Percentiles rank a stretch among this genome's conserved stretches.
These are phyloP conservation scores for Otis tarda DNA, from an alignment of 2,113 vertebrate species.

Conservation along the genomic window DNA sequence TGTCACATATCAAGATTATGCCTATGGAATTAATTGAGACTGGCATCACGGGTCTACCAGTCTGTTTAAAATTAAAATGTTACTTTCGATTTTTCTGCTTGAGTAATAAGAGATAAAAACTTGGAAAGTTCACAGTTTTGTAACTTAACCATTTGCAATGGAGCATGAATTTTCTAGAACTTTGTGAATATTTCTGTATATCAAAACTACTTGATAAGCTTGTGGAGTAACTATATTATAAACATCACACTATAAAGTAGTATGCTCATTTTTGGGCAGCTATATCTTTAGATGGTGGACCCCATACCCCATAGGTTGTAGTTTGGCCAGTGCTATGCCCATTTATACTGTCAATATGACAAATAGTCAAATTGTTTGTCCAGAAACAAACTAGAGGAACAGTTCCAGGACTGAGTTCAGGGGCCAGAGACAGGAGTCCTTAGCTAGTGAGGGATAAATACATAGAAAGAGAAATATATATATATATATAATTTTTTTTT, in stretches of 20 bases:
- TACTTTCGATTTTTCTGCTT: background rate
- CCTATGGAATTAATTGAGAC: background rate
- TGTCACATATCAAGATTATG: background rate
- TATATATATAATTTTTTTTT: background rate
- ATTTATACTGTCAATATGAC: background rate
- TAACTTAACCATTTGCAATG: background rate
- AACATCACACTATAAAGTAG: background rate
- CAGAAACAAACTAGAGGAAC: background rate
- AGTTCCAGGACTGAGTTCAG: background rate
- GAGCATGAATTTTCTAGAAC: background rate
- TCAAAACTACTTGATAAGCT: background rate
- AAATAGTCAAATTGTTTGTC: fast-evolving
- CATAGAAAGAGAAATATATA: background rate
- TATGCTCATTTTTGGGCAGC: background rate
- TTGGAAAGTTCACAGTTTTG: background rate
- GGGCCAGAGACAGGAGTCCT: background rate
- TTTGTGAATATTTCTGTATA: background rate
- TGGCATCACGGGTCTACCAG: background rate
- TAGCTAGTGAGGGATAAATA: background rate
- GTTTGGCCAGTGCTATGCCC: background rate
- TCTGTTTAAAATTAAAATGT: background rate
- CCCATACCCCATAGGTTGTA: background rate
- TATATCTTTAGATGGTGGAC: background rate
- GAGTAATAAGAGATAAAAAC: background rate
- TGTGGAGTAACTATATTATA: background rate